phyloP scores from a whole-genome alignment of 2,113 vertebrate genomes.

The Zosterops hypoxanthus region DNA sequence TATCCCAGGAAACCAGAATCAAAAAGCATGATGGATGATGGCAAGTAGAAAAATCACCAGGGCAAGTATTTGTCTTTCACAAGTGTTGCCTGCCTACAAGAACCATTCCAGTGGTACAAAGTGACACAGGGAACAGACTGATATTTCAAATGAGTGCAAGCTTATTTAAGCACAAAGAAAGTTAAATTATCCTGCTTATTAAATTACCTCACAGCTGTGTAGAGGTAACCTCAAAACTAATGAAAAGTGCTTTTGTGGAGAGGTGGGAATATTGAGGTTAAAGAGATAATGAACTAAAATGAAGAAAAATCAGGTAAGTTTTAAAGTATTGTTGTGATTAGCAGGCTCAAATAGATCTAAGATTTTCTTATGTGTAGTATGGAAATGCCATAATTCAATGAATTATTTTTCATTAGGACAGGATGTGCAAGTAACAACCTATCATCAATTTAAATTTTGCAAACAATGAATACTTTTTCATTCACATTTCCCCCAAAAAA shows the following conservation, averaged over 20 bases:
- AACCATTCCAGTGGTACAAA: rapidly evolving
- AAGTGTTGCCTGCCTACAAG: background rate
- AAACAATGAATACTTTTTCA: background rate
- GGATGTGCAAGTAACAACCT: background rate
- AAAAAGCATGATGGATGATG: background rate
- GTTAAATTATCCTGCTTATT: background rate
- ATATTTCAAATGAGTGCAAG: background rate
- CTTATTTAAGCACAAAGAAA: background rate
- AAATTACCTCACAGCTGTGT: background rate
- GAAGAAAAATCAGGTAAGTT: background rate
- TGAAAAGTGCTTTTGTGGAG: background rate
- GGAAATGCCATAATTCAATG: background rate
- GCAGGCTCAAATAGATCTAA: background rate
- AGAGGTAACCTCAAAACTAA: background rate
- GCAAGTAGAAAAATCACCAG: background rate
- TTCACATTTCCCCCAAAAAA: background rate
- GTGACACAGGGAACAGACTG: background rate
- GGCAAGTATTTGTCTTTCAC: rapidly evolving
- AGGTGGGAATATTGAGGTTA: background rate
- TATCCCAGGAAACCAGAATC: background rate
- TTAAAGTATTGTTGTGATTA: background rate
- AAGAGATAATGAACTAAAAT: background rate
- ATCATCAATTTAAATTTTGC: background rate
- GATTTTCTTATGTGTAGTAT: background rate
- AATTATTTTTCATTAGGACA: background rate